Percentiles rank a stretch among this genome's conserved stretches.
Evolutionary conservation across 2,113 vertebrate genomes (phyloP).

Genomic region (Varanus komodoensis): DNA sequence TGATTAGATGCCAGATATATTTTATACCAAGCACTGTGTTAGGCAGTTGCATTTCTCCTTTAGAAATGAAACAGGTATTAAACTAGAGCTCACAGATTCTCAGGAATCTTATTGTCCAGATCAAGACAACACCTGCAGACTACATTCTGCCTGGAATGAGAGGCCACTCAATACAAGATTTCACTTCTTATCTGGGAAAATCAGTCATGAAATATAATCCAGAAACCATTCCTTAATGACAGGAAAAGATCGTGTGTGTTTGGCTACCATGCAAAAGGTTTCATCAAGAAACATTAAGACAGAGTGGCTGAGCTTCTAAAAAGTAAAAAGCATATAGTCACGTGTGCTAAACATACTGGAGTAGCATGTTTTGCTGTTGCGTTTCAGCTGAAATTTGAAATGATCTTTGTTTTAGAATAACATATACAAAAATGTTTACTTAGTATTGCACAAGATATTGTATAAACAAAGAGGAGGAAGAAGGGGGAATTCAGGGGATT

Average conservation of each 20-base stretch:
- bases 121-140: constrained; percentile 74
- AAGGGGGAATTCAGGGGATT: too few species aligned
- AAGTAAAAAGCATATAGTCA: constrained; percentile 29
- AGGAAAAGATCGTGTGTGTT: constrained; percentile 60
- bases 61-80: constrained; percentile 69
- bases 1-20: constrained; percentile 59
- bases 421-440: neutral
- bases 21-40: constrained; percentile 43
- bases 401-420: neutral
- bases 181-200: constrained; percentile 57
- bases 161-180: constrained; percentile 43
- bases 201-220: constrained; percentile 66
- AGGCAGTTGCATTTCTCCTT: constrained; percentile 62
- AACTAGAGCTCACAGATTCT: constrained; percentile 64
- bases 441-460: too few species aligned
- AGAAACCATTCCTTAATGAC: constrained; percentile 68
- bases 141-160: constrained; percentile 64
- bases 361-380: neutral
- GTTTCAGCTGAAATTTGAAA: neutral
- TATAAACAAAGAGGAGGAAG: too few species aligned
- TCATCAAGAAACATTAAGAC: neutral
- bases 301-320: neutral
- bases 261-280: constrained; percentile 62
- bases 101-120: constrained; percentile 60
- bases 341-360: neutral